A percentile compares a stretch with the other conserved stretches of the same genome.
phyloP scores from a whole-genome alignment of 2,797 vertebrate genomes.

The Myripristis murdjan region DNA sequence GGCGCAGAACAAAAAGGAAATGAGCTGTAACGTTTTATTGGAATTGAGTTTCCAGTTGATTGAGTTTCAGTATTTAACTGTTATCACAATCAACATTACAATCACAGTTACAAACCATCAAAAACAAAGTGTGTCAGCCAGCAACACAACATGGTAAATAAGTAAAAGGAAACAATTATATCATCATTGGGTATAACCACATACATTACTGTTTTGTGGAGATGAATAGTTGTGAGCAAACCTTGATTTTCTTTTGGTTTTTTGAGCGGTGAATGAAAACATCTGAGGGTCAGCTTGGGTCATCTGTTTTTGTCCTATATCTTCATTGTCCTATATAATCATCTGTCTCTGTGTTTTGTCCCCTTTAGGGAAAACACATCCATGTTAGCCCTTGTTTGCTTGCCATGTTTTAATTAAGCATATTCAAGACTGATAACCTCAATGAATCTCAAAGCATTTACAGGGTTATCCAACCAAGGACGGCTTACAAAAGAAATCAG shows the following conservation, averaged over 20 bases:
- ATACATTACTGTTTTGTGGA: slow-evolving; percentile 10
- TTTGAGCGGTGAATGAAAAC: slow-evolving; percentile 40
- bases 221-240: neutral
- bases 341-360: slow-evolving; percentile 39
- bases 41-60: slow-evolving; percentile 42
- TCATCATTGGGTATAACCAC: slow-evolving; percentile 32
- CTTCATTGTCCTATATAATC: slow-evolving; percentile 56
- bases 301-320: slow-evolving; percentile 47
- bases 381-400: slow-evolving; percentile 48
- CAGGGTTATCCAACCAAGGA: slow-evolving; percentile 71
- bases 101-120: slow-evolving; percentile 30
- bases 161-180: slow-evolving; percentile 27
- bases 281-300: slow-evolving; percentile 20
- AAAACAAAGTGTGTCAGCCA: slow-evolving; percentile 37
- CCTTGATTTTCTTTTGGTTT: too few species aligned
- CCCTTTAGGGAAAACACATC: slow-evolving; percentile 50
- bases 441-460: slow-evolving; percentile 63
- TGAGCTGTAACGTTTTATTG: slow-evolving; percentile 37
- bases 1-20: slow-evolving; percentile 6
- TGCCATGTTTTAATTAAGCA: slow-evolving; percentile 69
- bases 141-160: slow-evolving; percentile 14
- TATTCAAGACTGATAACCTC: slow-evolving; percentile 68
- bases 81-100: slow-evolving; percentile 32
- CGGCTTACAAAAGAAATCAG: slow-evolving; percentile 76
- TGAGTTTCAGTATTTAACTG: slow-evolving; percentile 41